Evolutionary conservation across 2,888 invertebrate genomes (phyloP), one percentile per base, ranked within the genome.

Genomic region (Margaritifera margaritifera): DNA sequence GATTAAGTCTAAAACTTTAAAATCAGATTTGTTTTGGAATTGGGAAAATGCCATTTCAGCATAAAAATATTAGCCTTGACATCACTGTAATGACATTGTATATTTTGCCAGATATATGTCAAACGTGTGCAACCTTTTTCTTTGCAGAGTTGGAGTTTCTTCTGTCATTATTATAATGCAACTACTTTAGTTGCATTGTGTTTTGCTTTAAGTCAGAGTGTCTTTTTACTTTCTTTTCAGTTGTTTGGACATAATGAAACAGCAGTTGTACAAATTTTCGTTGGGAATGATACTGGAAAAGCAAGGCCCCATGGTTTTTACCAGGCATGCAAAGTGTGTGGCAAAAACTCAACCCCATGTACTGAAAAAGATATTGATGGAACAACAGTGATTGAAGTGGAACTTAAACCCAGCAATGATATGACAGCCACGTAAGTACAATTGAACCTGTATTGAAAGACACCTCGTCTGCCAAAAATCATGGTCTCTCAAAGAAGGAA

Each of bases 231-330:
- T 68, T 60, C 66, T 74, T 84, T 87, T 24, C 89, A 96, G 92
- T 91, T 98, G 79, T 91, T 93, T 71, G 97, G 97, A 68, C 96
- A 96, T 88, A 94, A 94, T 84, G 95, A 96, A 89, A 94, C 95
- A 31, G 93, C 96, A 2, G 93, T 94, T 20, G 91, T 98, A 79
- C 96, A 98, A 92, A 95, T 95, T 86, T 98, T 95, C 89, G 96
- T 98, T 86, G 98, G 97, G 54, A 96, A 95, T 24, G 97, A 98
- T 89, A 92, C 95, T 62, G 97, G 96, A 0, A 93, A 95, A 71
- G 95, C 96, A 11, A 94, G 94, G 8, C 98, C 98, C 0, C 98
- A 98, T 90, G 96, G 98, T 94, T 98, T 98, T 90, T 98, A 98
- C 91, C 97, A 98, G 90, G 97, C 98, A 4, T 98, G 98, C 87